phyloP scores from a whole-genome alignment of 2,113 vertebrate species.

The Ochotona princeps region DNA sequence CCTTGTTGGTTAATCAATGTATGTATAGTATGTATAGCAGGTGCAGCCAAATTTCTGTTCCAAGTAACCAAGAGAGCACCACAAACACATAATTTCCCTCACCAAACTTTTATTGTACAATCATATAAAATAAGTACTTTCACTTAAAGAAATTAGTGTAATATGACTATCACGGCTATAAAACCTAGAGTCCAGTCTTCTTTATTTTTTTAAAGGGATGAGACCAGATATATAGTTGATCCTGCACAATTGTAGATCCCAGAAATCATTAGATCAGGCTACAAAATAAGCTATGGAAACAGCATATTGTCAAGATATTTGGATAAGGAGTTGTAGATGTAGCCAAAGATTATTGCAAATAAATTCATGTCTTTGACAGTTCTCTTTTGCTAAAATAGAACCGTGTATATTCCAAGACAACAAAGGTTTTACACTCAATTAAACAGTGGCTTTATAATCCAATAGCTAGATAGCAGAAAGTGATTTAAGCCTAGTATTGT shows the following conservation, averaged over 20 bases:
- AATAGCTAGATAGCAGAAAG: constrained; percentile 36
- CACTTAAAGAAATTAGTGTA: background rate
- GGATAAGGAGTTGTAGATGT: background rate
- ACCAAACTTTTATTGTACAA: background rate
- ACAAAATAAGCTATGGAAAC: constrained; percentile 53
- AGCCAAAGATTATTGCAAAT: constrained; percentile 34
- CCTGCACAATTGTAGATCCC: background rate
- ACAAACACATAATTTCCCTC: background rate
- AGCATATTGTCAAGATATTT: constrained; percentile 32
- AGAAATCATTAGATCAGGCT: constrained; percentile 30
- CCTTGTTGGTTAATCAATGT: background rate
- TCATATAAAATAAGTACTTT: background rate
- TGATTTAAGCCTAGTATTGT: background rate
- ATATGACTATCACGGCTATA: background rate
- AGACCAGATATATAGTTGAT: constrained; percentile 29
- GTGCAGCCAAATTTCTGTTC: background rate
- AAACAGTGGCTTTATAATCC: constrained; percentile 56
- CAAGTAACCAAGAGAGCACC: background rate
- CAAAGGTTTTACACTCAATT: constrained; percentile 55
- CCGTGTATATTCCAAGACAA: constrained; percentile 50
- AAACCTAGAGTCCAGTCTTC: background rate
- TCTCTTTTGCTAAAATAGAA: constrained; percentile 30
- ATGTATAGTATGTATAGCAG: background rate
- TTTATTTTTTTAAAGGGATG: constrained; percentile 47
- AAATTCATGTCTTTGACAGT: constrained; percentile 19